Percentiles rank a stretch among this genome's conserved stretches.
Conservation (phyloP, 2,888 invertebrate genomes). For the Drosophila sordidula region DNA sequence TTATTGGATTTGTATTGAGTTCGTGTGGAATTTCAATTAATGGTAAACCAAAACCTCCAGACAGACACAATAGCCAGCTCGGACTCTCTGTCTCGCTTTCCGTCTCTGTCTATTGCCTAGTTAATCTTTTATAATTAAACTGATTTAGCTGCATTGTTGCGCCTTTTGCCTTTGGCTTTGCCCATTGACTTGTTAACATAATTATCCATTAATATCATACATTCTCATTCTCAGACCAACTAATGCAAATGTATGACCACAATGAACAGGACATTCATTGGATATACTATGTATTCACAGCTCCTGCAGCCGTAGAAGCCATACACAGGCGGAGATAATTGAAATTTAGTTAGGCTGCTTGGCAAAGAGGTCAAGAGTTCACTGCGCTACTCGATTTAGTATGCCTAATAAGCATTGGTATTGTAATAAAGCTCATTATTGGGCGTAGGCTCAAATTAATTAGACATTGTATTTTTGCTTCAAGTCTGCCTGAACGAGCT, state of each 20-base stretch:
- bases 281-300: constrained; percentile 38
- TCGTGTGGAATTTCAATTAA: constrained; percentile 74
- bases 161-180: constrained; percentile 17
- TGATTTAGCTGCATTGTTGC: constrained; percentile 57
- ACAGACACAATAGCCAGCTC: background rate
- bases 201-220: constrained; percentile 75
- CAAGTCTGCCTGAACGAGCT: background rate
- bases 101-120: constrained; percentile 12
- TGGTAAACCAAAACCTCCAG: constrained; percentile 16
- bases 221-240: constrained; percentile 66
- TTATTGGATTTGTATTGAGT: constrained; percentile 75
- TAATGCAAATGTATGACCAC: constrained; percentile 66
- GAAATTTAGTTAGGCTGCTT: constrained; percentile 71
- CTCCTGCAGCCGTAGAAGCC: background rate
- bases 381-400: constrained; percentile 19
- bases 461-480: constrained; percentile 19
- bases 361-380: constrained; percentile 52
- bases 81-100: background rate
- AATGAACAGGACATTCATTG: constrained; percentile 60
- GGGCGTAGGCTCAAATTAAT: constrained; percentile 36
- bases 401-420: constrained; percentile 30
- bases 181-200: constrained; percentile 75
- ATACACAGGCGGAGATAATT: constrained; percentile 51
- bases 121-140: constrained; percentile 82
- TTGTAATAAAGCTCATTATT: constrained; percentile 33